Base-by-base conservation (phyloP, 2,113 vertebrate genomes). In the Cacatua alba region DNA sequence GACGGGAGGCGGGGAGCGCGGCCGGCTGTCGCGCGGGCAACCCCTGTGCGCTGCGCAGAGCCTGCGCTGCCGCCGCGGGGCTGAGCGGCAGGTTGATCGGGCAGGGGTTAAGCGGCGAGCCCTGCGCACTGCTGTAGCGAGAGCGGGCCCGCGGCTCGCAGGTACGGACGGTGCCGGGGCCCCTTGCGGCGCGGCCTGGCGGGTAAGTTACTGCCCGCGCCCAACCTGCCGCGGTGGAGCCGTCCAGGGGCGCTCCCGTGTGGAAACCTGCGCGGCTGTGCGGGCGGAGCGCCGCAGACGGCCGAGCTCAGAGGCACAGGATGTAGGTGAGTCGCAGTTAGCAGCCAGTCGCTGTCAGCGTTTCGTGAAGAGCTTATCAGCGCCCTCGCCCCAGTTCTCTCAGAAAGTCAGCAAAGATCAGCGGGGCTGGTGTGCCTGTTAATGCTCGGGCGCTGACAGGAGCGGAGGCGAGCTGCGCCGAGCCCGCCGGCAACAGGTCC, bases 321-420 rank as follows among this genome's bases (percentile, higher is more conserved):
- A 3, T n/a, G 69, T 15, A 44, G 82, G 78, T 74, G 39, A 86
- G 76, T 13, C n/a, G 21, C 37, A 3, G 29, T 49, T 17, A 25
- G 2, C 13, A 15, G 9, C 17, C 6, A 10, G 39, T 62, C 24
- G 6, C 7, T 23, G 4, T 5, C 3, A 10, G 33, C 11, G 6
- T 39, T 31, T 63, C 46, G 1, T 6, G 28, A 23, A 11, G 59
- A 43, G 53, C 37, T 29, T 14, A 53, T 52, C 12, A 31, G 62
- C 35, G 10, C 37, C 43, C 31, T 11, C 29, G 15, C 10, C 60
- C 13, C 74, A 0, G 9, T 10, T 35, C 35, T 39, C 29, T 29
- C 52, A 1, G 18, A 0, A 14, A 35, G 60, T 51, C 65, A 4
- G 13, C 16, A 6, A 16, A 28, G 25, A 14, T n/a, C 8, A 6